Evolutionary conservation across 2,888 invertebrate species (phyloP).

Genomic region (Chrysodeixis includens): DNA sequence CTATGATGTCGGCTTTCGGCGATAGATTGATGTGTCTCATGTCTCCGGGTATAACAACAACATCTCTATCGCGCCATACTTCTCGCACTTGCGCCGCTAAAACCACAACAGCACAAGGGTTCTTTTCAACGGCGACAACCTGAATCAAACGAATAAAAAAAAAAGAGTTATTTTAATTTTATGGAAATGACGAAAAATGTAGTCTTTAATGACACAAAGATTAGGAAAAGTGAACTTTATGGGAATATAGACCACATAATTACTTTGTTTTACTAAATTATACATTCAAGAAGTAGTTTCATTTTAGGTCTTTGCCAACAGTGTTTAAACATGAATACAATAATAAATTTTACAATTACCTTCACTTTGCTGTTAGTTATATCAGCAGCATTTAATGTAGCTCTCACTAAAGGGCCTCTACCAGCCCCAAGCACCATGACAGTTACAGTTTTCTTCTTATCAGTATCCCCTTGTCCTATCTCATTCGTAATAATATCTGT

Average conservation of each 20-base stretch:
- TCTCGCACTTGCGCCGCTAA: slow-evolving; percentile 93
- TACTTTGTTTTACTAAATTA: no score
- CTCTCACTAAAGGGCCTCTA: slow-evolving; percentile 97
- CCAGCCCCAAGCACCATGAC: slow-evolving; percentile 98
- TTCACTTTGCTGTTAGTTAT: slow-evolving; percentile 92
- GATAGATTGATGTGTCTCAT: slow-evolving; percentile 95
- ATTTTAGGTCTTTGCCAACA: no score
- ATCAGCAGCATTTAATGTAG: slow-evolving; percentile 95
- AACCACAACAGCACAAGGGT: slow-evolving; percentile 98
- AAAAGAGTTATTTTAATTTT: not conserved
- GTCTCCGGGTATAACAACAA: slow-evolving; percentile 94
- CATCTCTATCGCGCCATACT: slow-evolving; percentile 92
- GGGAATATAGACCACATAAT: no score
- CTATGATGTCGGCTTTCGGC: slow-evolving; percentile 97
- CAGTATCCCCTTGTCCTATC: slow-evolving; percentile 67
- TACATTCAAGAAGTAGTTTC: no score
- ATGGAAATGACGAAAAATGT: no score
- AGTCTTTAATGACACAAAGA: no score
- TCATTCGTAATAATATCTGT: slow-evolving; percentile 33
- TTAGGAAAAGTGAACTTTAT: no score
- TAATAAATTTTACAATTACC: slow-evolving; percentile 63
- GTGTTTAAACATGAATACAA: not conserved
- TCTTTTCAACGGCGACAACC: slow-evolving; percentile 99
- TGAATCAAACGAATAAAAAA: slow-evolving; percentile 42
- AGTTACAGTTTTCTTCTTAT: slow-evolving; percentile 76